Evolutionary conservation across 2,888 invertebrate species (phyloP).

Genomic region (Nomada goodeniana): DNA sequence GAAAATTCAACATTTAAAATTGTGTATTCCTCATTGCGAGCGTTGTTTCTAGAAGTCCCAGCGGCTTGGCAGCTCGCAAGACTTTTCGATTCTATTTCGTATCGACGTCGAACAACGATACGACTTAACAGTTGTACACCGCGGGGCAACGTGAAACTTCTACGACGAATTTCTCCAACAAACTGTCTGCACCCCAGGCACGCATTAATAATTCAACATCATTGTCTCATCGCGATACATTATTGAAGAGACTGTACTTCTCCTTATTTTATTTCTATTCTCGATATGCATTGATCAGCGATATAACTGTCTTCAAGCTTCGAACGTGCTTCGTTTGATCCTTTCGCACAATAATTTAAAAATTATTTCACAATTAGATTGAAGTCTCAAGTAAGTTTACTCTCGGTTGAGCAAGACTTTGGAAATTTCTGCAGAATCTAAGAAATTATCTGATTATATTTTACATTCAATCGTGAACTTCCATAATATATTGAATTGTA

Average conservation of each 20-base stretch:
- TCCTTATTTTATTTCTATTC: background rate
- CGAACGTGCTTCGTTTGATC: background rate
- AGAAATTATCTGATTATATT: too few relatives aligned
- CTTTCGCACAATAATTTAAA: background rate
- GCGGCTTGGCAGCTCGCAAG: background rate
- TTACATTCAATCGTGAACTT: too few relatives aligned
- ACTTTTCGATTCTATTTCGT: conserved; percentile 31
- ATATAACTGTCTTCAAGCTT: background rate
- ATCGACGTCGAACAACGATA: conserved; percentile 6
- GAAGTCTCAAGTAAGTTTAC: too few relatives aligned
- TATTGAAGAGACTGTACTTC: background rate
- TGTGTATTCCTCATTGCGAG: conserved; percentile 11
- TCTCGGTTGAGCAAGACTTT: too few relatives aligned
- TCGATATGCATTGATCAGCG: background rate
- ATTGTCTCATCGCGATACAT: conserved; percentile 19
- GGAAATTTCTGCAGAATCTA: too few relatives aligned
- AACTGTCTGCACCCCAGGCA: conserved; percentile 2
- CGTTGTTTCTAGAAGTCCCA: background rate
- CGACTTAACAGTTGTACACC: conserved; percentile 5
- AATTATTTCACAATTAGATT: too few relatives aligned
- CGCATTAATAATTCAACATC: conserved; percentile 37
- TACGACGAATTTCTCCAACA: background rate
- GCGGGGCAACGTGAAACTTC: conserved; percentile 3
- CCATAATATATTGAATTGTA: too few relatives aligned
- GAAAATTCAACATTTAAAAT: background rate